Conservation (phyloP, 2,113 vertebrate genomes). For the Salvator merianae region DNA sequence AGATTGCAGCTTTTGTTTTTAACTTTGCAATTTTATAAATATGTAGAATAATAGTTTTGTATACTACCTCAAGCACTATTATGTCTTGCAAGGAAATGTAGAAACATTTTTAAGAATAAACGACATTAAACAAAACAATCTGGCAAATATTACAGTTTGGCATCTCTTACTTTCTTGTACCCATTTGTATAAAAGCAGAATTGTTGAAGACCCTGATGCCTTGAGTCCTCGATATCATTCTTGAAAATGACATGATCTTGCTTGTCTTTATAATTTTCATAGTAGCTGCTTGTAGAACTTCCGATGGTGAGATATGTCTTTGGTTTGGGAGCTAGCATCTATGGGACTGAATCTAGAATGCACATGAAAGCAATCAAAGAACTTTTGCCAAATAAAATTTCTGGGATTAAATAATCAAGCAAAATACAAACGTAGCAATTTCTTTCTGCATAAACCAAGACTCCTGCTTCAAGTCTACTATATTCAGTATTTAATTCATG, state of each 20-base stretch:
- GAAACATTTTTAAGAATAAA: too few relatives aligned
- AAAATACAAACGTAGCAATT: background rate
- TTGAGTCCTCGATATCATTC: constrained; percentile 2
- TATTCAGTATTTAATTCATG: background rate
- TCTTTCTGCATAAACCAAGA: background rate
- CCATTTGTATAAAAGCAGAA: background rate
- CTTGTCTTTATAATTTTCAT: constrained; percentile 10
- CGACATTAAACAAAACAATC: too few relatives aligned
- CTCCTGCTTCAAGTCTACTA: background rate
- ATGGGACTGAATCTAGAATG: background rate
- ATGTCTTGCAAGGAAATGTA: background rate
- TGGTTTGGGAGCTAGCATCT: background rate
- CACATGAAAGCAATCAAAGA: background rate
- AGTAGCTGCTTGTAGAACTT: background rate
- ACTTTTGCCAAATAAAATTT: background rate
- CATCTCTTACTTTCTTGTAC: background rate
- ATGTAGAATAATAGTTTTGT: too few relatives aligned
- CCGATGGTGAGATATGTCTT: fast-evolving
- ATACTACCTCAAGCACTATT: background rate
- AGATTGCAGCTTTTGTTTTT: too few relatives aligned
- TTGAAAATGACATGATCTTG: too few relatives aligned
- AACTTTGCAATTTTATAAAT: too few relatives aligned
- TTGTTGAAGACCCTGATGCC: constrained; percentile 11
- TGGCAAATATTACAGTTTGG: too few relatives aligned
- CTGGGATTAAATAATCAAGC: background rate